Conservation (phyloP, 2,888 invertebrate genomes). For the Netelia melanura region DNA sequence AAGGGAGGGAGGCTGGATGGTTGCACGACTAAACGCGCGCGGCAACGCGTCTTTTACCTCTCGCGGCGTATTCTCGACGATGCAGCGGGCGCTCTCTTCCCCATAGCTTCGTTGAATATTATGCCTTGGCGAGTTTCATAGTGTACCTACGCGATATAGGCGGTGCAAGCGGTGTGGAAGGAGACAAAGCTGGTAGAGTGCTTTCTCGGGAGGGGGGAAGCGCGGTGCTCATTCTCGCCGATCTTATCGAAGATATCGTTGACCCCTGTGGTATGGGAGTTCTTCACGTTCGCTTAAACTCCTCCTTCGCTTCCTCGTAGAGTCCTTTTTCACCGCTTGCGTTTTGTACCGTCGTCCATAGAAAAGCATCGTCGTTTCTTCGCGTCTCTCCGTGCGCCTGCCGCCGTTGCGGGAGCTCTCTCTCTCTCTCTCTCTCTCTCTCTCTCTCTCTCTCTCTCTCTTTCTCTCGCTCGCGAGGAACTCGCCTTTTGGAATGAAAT, state of each 20-base stretch:
- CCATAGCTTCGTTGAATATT: constrained; percentile 52
- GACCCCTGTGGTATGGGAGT: constrained; percentile 66
- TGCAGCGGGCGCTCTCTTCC: not conserved
- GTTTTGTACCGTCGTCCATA: constrained; percentile 38
- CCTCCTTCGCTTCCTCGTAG: constrained; percentile 60
- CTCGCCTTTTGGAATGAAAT: constrained; percentile 26
- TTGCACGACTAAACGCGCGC: constrained; percentile 37
- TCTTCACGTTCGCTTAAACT: constrained; percentile 60
- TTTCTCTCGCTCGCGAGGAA: not conserved
- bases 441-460: not conserved
- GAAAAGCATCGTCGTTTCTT: constrained; percentile 56
- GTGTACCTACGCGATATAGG: not conserved
- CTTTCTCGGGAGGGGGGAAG: constrained; percentile 54
- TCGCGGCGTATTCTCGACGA: constrained; percentile 39
- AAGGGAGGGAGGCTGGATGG: constrained; percentile 3
- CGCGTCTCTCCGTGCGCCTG: not conserved
- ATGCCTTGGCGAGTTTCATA: constrained; percentile 41
- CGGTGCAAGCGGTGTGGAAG: constrained; percentile 1
- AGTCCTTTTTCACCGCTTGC: constrained; percentile 36
- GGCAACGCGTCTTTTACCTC: constrained; percentile 57
- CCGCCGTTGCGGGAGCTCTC: not conserved
- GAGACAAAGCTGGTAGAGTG: constrained; percentile 63
- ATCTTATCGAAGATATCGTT: constrained; percentile 69
- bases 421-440: not conserved
- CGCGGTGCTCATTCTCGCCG: constrained; percentile 68